A percentile compares a stretch with the other conserved stretches of the same genome.
phyloP scores from a whole-genome alignment of 2,113 vertebrate genomes.

The Notothenia rossii region DNA sequence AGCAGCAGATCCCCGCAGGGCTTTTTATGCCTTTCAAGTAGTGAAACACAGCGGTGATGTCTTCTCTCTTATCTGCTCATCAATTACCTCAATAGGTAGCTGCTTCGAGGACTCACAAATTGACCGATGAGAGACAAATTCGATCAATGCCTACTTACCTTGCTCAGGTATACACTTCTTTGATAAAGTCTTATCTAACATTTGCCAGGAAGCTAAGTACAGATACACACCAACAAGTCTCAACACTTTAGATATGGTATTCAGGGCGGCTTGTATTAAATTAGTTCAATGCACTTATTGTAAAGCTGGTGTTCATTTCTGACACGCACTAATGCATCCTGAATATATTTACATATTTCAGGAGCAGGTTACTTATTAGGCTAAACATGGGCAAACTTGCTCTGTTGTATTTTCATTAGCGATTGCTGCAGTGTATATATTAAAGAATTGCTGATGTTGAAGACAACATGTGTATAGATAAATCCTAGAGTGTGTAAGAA shows the following conservation, averaged over 20 bases:
- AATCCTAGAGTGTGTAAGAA: neutral
- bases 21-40: slow-evolving; percentile 10
- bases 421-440: neutral
- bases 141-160: too few relatives aligned
- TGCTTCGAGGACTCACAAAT: slow-evolving; percentile 3
- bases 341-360: neutral
- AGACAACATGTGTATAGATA: neutral
- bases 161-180: neutral
- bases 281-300: neutral
- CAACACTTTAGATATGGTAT: neutral
- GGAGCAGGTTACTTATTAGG: neutral
- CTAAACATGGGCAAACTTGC: neutral
- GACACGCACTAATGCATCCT: neutral
- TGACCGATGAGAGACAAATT: neutral
- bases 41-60: neutral
- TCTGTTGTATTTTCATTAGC: neutral
- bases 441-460: neutral
- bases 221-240: neutral
- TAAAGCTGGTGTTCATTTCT: neutral
- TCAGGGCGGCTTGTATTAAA: neutral
- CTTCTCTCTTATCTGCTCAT: slow-evolving; percentile 4
- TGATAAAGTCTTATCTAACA: neutral
- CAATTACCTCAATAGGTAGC: neutral
- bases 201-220: neutral
- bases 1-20: neutral